Evolutionary conservation across 2,888 invertebrate genomes (phyloP).

Genomic region (Masnerella sp.): DNA sequence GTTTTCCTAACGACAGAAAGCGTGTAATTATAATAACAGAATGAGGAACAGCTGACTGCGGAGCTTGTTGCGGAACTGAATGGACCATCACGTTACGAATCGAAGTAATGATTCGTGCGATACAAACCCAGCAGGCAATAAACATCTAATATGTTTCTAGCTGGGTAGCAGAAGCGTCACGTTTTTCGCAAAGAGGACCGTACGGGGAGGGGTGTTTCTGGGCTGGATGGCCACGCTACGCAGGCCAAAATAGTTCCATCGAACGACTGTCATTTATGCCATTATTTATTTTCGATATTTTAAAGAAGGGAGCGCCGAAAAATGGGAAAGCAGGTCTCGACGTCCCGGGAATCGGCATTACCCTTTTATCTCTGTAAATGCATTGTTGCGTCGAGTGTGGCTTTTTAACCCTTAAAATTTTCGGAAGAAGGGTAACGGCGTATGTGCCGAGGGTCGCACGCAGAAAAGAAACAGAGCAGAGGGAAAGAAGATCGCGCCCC

Average conservation of each 20-base stretch:
- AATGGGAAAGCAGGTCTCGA: conserved; percentile 58
- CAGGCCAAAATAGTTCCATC: conserved; percentile 76
- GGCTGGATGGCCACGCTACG: conserved; percentile 69
- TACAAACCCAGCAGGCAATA: conserved; percentile 73
- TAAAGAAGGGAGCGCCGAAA: conserved; percentile 50
- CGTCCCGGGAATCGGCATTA: conserved; percentile 62
- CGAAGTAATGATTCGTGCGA: conserved; percentile 66
- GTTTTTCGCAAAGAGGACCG: conserved; percentile 63
- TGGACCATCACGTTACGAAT: conserved; percentile 51
- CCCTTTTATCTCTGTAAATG: conserved; percentile 63
- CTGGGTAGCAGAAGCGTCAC: conserved; percentile 69
- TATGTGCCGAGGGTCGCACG: conserved; percentile 62
- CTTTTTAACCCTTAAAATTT: conserved; percentile 77
- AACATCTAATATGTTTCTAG: conserved; percentile 77
- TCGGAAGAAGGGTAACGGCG: conserved; percentile 70
- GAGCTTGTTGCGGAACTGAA: conserved; percentile 21
- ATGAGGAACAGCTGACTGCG: conserved; percentile 51
- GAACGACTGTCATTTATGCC: conserved; percentile 73
- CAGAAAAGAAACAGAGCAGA: conserved; percentile 53
- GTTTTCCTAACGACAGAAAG: conserved; percentile 26
- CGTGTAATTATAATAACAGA: conserved; percentile 52
- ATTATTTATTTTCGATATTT: conserved; percentile 72
- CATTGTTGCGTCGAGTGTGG: conserved; percentile 77
- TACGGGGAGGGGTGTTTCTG: conserved; percentile 50
- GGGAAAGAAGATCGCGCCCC: conserved; percentile 69